Conservation (phyloP, 1,140 invertebrate species). For the Phortica variegata region DNA sequence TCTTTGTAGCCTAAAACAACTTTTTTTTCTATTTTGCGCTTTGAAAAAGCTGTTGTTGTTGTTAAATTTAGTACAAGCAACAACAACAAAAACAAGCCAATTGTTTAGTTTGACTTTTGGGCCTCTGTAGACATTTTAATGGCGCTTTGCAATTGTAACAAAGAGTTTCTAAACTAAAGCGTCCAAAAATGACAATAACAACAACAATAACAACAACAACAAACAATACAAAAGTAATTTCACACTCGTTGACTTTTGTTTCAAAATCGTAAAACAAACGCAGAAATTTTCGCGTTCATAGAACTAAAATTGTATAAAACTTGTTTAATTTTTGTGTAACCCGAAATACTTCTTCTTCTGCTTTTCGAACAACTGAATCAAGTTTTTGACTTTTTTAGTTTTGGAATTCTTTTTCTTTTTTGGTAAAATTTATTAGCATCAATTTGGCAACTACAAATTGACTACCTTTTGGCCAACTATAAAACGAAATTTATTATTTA, state of each 20-base stretch:
- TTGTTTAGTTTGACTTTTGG: too few relatives aligned
- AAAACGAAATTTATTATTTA: slow-evolving; percentile 55
- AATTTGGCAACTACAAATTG: slow-evolving; percentile 53
- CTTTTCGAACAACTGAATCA: neutral
- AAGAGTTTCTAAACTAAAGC: slow-evolving; percentile 3
- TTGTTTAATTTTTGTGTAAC: neutral
- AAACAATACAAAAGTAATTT: slow-evolving; percentile 56
- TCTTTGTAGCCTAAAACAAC: too few relatives aligned
- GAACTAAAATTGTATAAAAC: neutral
- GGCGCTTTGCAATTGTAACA: neutral
- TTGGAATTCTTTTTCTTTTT: slow-evolving; percentile 17
- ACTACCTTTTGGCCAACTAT: slow-evolving; percentile 35
- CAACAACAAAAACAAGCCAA: too few relatives aligned
- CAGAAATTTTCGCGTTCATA: slow-evolving; percentile 47
- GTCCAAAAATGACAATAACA: too few relatives aligned
- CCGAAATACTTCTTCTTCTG: neutral
- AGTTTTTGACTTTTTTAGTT: slow-evolving; percentile 3
- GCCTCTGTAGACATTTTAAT: neutral
- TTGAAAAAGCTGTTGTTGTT: too few relatives aligned
- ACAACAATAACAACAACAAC: too few relatives aligned
- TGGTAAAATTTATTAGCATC: slow-evolving; percentile 49
- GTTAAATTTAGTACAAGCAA: too few relatives aligned
- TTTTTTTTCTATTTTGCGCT: too few relatives aligned
- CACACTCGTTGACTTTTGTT: slow-evolving; percentile 47
- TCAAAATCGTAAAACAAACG: slow-evolving; percentile 20